Base-by-base conservation (phyloP, 2,797 vertebrate genomes). In the Megalops cyprinoides region DNA sequence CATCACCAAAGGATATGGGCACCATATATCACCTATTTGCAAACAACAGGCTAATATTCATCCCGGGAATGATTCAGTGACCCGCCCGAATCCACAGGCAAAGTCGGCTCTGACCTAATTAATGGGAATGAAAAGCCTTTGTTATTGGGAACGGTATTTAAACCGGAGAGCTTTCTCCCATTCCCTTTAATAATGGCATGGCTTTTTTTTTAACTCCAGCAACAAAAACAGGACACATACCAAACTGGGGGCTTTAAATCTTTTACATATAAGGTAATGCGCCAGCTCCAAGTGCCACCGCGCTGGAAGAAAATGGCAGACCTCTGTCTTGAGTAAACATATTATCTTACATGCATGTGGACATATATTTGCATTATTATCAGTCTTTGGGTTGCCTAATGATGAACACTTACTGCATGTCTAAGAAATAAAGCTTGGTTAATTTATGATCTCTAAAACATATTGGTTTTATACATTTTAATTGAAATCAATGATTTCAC, bases 21-120 rank as follows among this genome's bases (percentile, higher is more conserved):
- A 91, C 94, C 95, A 97, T 98, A 96, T 89, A 98, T 98, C 97
- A 98, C 94, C 94, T 93, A 94, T 96, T 96, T 95, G 93, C 94
- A 95, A 95, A 95, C 94, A 93, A 93, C 90, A 78, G 90, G 82
- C 90, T 93, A 95, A 96, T 96, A 96, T 94, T 95, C 94, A 94
- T 96, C 93, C 93, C 91, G 89, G 90, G 94, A 90, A 94, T 89
- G 92, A 92, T 91, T 80, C 81, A 25, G 42, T 93, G 94, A 96
- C 93, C 93, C 91, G 48, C 20, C 55, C 56, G 67, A 25, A 67
- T 84, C 82, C 79, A 58, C 56, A 77, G 53, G 77, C 83, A 44
- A 83, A 69, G 77, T 85, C 87, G 85, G 77, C 85, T 51, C 46
- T 93, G 87, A 94, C 93, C 93, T 91, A 95, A 94, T 93, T 93